A percentile compares a stretch with the other conserved stretches of the same genome.
Evolutionary conservation across 2,113 vertebrate species (phyloP).

Genomic region (Laterallus jamaicensis): DNA sequence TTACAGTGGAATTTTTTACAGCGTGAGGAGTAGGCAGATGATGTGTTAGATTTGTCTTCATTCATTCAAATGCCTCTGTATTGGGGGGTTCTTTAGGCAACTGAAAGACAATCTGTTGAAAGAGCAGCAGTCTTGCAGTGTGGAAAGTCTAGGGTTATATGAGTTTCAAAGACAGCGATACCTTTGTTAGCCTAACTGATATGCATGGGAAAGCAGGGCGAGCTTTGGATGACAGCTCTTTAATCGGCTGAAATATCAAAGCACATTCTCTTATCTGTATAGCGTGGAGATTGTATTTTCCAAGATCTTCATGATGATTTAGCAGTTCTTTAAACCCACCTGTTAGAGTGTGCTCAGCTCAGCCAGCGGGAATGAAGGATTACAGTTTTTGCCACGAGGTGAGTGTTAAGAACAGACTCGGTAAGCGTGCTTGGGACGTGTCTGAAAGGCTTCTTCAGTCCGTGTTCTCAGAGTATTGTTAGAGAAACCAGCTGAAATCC

Average conservation of each 20-base stretch:
- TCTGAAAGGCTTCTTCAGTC: background rate
- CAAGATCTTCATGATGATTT: background rate
- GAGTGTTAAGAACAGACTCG: background rate
- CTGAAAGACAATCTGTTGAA: background rate
- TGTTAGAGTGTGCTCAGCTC: background rate
- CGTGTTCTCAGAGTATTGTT: background rate
- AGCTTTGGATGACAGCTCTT: conserved; percentile 30
- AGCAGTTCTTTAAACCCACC: background rate
- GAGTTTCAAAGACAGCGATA: conserved; percentile 36
- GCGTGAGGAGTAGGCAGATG: background rate
- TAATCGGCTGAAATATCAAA: conserved; percentile 45
- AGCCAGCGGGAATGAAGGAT: background rate
- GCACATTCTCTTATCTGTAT: conserved; percentile 8
- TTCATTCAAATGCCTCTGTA: background rate
- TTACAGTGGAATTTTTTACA: background rate
- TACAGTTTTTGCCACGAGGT: background rate
- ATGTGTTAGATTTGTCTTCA: background rate
- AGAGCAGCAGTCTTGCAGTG: background rate
- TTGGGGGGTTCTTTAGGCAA: background rate
- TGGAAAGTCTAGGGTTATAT: conserved; percentile 8
- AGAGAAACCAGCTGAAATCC: background rate
- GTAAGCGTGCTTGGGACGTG: background rate
- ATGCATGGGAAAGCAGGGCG: conserved; percentile 42
- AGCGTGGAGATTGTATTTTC: background rate
- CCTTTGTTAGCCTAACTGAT: conserved; percentile 23